phyloP scores from a whole-genome alignment of 2,888 invertebrate genomes.

The Cyclophora albipunctata region DNA sequence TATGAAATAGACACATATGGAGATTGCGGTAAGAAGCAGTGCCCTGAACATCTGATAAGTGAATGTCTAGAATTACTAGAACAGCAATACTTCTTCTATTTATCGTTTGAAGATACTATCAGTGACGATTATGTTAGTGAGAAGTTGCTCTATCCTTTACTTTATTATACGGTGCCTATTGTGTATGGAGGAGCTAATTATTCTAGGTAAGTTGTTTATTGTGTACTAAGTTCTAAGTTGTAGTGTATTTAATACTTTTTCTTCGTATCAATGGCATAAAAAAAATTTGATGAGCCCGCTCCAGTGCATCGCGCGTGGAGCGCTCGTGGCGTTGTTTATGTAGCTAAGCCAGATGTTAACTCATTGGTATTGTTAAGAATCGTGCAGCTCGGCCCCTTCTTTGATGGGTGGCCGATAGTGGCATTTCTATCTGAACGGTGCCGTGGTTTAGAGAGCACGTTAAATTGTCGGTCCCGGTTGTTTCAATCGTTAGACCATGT shows the following conservation, averaged over 20 bases:
- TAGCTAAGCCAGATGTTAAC: no score
- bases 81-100: constrained; percentile 54
- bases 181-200: constrained; percentile 83
- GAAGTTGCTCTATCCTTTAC: constrained; percentile 52
- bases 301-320: no score
- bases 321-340: no score
- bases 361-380: no score
- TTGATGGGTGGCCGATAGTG: no score
- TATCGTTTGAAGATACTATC: constrained; percentile 53
- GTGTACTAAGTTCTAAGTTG: background rate
- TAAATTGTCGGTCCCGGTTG: no score
- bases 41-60: constrained; percentile 37
- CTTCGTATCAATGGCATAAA: background rate
- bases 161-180: constrained; percentile 78
- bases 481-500: no score
- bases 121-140: constrained; percentile 58
- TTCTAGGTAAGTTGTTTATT: constrained; percentile 37
- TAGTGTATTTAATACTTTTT: background rate
- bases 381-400: no score
- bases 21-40: constrained; percentile 41
- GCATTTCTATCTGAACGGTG: no score
- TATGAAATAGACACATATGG: constrained; percentile 49
- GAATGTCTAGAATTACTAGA: constrained; percentile 43
- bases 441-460: no score
- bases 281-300: no score